Evolutionary conservation across 1,140 invertebrate genomes (phyloP), one percentile per base, ranked within the genome.

Genomic region (Achroia grisella): DNA sequence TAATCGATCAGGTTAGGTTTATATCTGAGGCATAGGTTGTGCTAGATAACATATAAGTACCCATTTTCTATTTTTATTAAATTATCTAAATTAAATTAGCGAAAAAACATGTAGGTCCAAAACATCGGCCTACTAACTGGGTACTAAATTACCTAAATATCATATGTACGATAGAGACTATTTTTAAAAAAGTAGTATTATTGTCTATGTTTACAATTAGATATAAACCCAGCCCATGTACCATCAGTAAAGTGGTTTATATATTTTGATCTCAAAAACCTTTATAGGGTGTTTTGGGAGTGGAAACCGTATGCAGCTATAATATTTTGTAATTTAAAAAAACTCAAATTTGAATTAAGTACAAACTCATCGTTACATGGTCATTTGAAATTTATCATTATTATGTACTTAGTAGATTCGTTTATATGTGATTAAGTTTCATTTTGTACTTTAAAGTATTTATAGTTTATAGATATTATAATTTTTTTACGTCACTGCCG

Each of bases 401-500:
- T 3, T 51, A 47, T 48, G 31, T 48, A 44, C 36, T 47, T 42
- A 45, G 40, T 52, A 45, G 28, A 2, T 33, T 45, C 13, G 47
- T 51, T 41, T 32, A 41, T 30, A 46, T 58, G 39, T 52, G 48
- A 54, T 54, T 55, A 52, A 52, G 54, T 50, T 41, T 52, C 43
- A 29, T 37, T 27, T 28, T 32, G 41, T 53, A 35, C 39, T 56
- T 43, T 36, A 34, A 40, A 37, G 28, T 56, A 55, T 54, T 54
- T 60, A 52, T 51, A 50, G 42, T 55, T 53, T 37, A 14, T 35
- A 12, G 23, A 31, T 33, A 43, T 36, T 43, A 37, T 13, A 40
- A 31, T 40, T 31, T 30, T 45, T 35, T 39, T 49, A 49, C 23
- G 39, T 51, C 58, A 62, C 58, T 62, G 58, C 58, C 58, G 6